Evolutionary conservation across 2,888 invertebrate genomes (phyloP).

Genomic region (Erannis defoliaria): DNA sequence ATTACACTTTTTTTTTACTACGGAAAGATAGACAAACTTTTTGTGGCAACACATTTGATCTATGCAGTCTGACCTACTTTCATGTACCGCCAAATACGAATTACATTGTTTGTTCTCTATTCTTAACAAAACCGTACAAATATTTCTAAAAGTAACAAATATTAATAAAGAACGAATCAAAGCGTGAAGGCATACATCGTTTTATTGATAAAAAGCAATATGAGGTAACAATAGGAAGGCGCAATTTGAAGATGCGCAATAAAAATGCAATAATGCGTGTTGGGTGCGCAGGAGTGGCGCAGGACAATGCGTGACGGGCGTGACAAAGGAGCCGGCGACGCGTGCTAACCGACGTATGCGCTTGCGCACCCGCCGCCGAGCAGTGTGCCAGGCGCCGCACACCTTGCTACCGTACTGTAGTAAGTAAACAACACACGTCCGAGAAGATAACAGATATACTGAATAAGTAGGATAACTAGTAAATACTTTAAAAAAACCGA

Average conservation of each 20-base stretch:
- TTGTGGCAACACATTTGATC: constrained; percentile 20
- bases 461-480: neutral
- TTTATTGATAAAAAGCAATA: constrained; percentile 76
- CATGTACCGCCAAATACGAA: constrained; percentile 46
- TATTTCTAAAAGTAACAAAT: constrained; percentile 48
- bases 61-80: constrained; percentile 33
- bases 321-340: constrained; percentile 77
- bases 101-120: constrained; percentile 48
- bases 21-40: neutral
- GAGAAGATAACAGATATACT: constrained; percentile 12
- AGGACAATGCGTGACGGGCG: constrained; percentile 74
- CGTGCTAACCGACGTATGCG: too few species aligned
- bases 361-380: constrained; percentile 31
- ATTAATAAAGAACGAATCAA: constrained; percentile 73
- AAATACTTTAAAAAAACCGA: neutral
- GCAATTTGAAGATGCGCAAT: constrained; percentile 81
- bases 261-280: constrained; percentile 81
- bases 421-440: constrained; percentile 17
- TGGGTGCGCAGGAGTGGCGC: constrained; percentile 66
- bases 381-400: constrained; percentile 56
- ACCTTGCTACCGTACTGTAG: constrained; percentile 62
- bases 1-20: neutral
- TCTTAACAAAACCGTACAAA: constrained; percentile 34
- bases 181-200: constrained; percentile 84
- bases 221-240: constrained; percentile 72